Base-by-base conservation (phyloP, 92 coral and sea anemone genomes). In the Heliopora coerulea region DNA sequence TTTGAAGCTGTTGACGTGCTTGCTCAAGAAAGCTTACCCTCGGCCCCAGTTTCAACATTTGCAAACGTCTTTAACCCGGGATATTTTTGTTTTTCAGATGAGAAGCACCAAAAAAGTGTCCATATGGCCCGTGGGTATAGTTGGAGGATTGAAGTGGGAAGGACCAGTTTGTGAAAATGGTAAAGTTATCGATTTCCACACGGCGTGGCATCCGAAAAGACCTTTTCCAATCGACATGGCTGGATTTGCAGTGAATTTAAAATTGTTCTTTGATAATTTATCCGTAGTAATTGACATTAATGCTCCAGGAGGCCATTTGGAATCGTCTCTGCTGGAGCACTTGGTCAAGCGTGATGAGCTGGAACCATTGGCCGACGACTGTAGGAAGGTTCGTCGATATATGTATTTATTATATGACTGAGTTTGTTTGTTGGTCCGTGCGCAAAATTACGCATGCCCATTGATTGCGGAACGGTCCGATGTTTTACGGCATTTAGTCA, bases 101-200 rank as follows among this genome's bases (percentile, higher is more conserved):
- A 86, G 97, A 31, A 68, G 87, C 76, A 92, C 97, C 35, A 92
- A 82, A 75, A 64, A 59, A 27, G 84, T 92, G 13, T 92, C 97
- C 17, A 88, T 92, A 1, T 92, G 97, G 97, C 97, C 96, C 0
- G 97, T 92, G 2, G 97, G 97, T n/a, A 58, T 92, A 24, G 92
- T 85, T 15, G 97, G 93, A 9, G 97, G 89, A 0, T 68, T 92
- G 41, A 78, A 78, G 34, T 92, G 96, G 96, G 97, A 92, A 78
- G 97, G 97, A 10, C 97, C 97, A 24, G 40, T 92, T 20, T 92
- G 97, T 64, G 33, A 79, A 49, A 70, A 85, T 75, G 90, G 90
- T 23, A 82, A 78, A 59, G 87, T 92, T 0, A 60, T 89, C 17
- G 65, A 57, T 26, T 92, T 89, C 69, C 88, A 85, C 62, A 80